Evolutionary conservation across 2,888 invertebrate species (phyloP), one percentile per base, ranked within the genome.

Genomic region (Monopis laevigella): DNA sequence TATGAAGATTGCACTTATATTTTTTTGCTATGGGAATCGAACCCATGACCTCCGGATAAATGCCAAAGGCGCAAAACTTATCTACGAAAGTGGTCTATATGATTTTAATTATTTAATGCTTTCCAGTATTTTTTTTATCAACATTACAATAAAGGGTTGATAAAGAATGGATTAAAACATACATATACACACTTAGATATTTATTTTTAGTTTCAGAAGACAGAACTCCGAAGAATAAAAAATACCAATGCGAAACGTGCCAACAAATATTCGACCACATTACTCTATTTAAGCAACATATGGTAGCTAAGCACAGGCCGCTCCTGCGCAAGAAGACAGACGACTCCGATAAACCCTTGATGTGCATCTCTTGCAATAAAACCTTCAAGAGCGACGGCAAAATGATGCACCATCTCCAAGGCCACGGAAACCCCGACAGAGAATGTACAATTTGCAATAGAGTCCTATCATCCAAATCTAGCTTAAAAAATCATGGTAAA

Each of bases 401-500:
- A 46, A 74, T 67, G 43, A 65, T 72, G 28, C 48, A 53, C 10
- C 82, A 82, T 50, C 62, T 65, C 47, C 52, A 64, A 16, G 69
- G 68, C 0, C 82, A 82, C 42, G 78, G 78, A 0, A 62, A 81
- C 51, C 81, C 82, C 0, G 71, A 81, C 0, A 43, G 72, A 3
- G 78, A 81, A 55, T 82, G 82, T 45, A 50, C 54, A 8, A 64
- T 62, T 45, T 82, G 82, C 52, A 61, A 58, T 12, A 82, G 81
- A 53, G 78, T 81, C 0, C 81, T 75, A 52, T 73, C 78, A 1
- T 69, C 80, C 10, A 75, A 78, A 45, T 71, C 68, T 41, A 71
- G 71, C 5, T 52, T 82, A 2, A 65, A 72, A 12, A 64, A 62
- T 11, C 82, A 82, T 46, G 52, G 52, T 10, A 72, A 71, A 47